Percentiles rank a stretch among this genome's conserved stretches.
These are phyloP conservation scores for Falco berigora DNA, from an alignment of 2,797 vertebrate genomes.

Conservation along the genomic window DNA sequence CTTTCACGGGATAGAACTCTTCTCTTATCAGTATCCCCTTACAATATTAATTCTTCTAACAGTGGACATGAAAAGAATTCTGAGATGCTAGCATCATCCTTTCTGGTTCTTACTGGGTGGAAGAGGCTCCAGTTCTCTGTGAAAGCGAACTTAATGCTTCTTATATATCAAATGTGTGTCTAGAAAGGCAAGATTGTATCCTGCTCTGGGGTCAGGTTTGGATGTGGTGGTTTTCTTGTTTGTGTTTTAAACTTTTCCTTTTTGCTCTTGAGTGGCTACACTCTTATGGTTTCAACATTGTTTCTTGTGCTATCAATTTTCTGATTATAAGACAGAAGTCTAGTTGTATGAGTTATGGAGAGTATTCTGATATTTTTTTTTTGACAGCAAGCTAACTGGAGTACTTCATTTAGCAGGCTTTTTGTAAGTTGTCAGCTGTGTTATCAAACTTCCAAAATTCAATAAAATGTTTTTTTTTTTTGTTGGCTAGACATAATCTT, in stretches of 20 bases:
- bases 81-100: neutral
- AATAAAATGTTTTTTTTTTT: neutral
- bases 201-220: neutral
- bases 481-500: neutral
- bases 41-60: neutral
- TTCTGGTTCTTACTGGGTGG: neutral
- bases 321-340: neutral
- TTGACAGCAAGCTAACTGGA: neutral
- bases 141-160: neutral
- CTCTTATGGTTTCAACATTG: neutral
- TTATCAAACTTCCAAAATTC: neutral
- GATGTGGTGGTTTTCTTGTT: neutral
- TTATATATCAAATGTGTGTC: neutral
- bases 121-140: neutral
- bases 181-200: neutral
- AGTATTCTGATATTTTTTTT: neutral
- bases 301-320: neutral
- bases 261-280: neutral
- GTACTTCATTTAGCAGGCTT: neutral
- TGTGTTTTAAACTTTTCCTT: neutral
- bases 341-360: neutral
- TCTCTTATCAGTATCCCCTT: neutral
- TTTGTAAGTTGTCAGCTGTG: neutral
- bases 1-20: neutral
- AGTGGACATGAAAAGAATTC: neutral